Evolutionary conservation across 2,113 vertebrate genomes (phyloP).

Genomic region (Pipa parva): DNA sequence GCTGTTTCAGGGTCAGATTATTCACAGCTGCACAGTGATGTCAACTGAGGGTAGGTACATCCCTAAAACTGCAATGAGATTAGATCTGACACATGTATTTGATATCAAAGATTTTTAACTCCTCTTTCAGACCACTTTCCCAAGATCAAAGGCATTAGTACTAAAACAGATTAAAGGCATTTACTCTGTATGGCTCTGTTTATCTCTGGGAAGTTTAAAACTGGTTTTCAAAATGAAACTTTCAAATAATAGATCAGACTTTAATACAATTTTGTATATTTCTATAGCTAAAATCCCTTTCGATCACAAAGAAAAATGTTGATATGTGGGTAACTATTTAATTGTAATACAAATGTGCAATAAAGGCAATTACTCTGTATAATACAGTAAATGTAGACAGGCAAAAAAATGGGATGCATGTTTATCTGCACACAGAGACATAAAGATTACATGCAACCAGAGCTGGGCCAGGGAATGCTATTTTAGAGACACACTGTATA

Average conservation of each 20-base stretch:
- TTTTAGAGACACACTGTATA: no score
- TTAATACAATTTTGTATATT: no score
- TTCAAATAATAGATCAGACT: no score
- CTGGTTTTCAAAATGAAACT: background rate
- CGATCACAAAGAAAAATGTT: no score
- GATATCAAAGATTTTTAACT: conserved; percentile 18
- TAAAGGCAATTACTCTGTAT: no score
- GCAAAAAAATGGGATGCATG: no score
- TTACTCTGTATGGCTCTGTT: conserved; percentile 5
- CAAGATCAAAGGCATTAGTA: conserved; percentile 28
- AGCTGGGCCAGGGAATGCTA: no score
- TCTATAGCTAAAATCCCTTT: no score
- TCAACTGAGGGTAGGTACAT: conserved; percentile 5
- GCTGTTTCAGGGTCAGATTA: background rate
- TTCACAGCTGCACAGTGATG: conserved; percentile 7
- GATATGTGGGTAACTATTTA: no score
- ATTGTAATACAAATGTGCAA: no score
- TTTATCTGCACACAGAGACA: background rate
- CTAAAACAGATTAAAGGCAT: conserved; percentile 20
- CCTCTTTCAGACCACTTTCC: conserved; percentile 6
- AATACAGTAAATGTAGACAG: no score
- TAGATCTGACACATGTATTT: background rate
- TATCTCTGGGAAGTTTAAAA: conserved; percentile 3
- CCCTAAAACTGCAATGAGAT: background rate
- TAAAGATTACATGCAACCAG: background rate